Evolutionary conservation across 2,888 invertebrate species (phyloP).

Genomic region (Epinotia nisella): DNA sequence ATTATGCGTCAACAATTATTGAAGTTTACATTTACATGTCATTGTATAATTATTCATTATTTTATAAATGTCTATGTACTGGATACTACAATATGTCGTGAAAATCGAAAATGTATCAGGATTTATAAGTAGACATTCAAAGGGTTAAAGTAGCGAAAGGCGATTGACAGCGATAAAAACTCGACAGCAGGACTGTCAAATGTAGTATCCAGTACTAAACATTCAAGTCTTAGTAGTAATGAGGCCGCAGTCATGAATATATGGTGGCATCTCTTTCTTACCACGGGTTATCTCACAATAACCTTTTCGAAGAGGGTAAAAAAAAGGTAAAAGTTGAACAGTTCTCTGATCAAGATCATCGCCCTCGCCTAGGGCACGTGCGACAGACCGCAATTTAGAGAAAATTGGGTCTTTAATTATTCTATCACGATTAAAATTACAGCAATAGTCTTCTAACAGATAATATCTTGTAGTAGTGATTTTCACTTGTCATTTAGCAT

Average conservation of each 20-base stretch:
- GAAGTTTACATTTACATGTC: conserved; percentile 60
- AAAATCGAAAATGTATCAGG: background rate
- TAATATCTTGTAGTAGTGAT: background rate
- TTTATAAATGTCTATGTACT: conserved; percentile 23
- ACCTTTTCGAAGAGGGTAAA: conserved; percentile 2
- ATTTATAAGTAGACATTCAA: background rate
- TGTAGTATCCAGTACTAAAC: conserved; percentile 22
- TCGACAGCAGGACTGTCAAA: background rate
- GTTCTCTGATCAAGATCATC: background rate
- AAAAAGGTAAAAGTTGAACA: background rate
- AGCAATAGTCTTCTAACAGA: background rate
- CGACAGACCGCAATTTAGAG: background rate
- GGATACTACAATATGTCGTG: conserved; percentile 16
- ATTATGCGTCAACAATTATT: conserved; percentile 72
- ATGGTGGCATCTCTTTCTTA: conserved; percentile 50
- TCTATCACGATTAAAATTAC: background rate
- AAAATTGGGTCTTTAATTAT: background rate
- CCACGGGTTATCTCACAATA: conserved; percentile 5
- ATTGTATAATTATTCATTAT: conserved; percentile 61
- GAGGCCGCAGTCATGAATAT: conserved; percentile 42
- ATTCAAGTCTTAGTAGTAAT: conserved; percentile 32
- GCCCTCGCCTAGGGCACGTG: conserved; percentile 2
- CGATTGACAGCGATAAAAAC: background rate
- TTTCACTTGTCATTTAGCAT: background rate
- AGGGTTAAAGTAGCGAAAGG: background rate